Percentiles rank a stretch among this genome's conserved stretches.
phyloP scores from a whole-genome alignment of 2,113 vertebrate genomes.

The Desmodus rotundus region DNA sequence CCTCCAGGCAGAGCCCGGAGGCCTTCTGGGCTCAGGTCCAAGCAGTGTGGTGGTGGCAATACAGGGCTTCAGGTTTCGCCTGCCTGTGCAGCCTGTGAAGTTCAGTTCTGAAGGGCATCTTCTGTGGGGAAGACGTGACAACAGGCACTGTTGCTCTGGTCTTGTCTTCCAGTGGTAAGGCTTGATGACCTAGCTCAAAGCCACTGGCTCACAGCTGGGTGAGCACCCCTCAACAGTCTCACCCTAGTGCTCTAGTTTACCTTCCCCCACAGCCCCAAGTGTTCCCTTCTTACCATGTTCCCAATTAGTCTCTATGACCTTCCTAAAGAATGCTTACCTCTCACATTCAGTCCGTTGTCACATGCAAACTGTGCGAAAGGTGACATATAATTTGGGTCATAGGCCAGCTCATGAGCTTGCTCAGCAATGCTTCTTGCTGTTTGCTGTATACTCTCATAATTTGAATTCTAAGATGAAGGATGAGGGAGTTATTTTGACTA shows the following conservation, averaged over 20 bases:
- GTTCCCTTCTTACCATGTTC: background rate
- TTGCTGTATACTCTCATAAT: slow-evolving; percentile 97
- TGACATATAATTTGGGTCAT: slow-evolving; percentile 99
- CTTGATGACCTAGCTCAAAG: background rate
- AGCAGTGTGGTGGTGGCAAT: background rate
- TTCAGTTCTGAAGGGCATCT: background rate
- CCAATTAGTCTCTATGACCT: background rate
- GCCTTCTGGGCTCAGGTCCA: slow-evolving; percentile 14
- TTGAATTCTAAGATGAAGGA: slow-evolving; percentile 85
- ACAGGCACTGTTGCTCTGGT: background rate
- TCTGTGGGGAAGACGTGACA: background rate
- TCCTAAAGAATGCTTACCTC: slow-evolving; percentile 85
- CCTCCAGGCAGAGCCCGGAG: background rate
- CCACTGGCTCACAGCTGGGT: background rate
- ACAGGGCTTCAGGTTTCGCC: background rate
- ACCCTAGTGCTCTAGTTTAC: background rate
- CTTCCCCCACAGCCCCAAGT: background rate
- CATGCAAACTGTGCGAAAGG: slow-evolving; percentile 99
- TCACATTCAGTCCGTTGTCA: slow-evolving; percentile 97
- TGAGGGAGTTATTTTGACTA: slow-evolving; percentile 33
- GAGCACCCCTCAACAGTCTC: background rate
- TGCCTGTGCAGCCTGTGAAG: background rate
- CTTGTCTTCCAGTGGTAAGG: background rate
- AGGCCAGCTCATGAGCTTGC: slow-evolving; percentile 96
- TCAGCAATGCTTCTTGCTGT: slow-evolving; percentile 97